Evolutionary conservation across 1,140 invertebrate species (phyloP).

Genomic region (Anastatus disparis): DNA sequence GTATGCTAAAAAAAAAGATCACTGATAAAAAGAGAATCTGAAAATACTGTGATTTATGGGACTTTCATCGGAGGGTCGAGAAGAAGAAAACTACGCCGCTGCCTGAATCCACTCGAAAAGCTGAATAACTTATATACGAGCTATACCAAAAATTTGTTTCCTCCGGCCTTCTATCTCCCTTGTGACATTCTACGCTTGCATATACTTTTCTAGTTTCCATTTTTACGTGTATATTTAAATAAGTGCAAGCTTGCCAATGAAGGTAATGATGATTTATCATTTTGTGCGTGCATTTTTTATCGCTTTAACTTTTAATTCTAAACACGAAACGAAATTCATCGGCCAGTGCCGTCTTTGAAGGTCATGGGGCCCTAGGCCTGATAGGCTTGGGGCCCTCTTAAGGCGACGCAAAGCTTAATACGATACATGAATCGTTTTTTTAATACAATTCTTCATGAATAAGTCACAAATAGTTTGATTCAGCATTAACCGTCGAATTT

Average conservation of each 20-base stretch:
- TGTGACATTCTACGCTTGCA: background rate
- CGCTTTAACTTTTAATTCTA: too few species aligned
- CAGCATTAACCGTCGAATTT: too few species aligned
- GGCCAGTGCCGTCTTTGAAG: too few species aligned
- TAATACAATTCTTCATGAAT: too few species aligned
- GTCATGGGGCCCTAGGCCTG: too few species aligned
- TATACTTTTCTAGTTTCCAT: background rate
- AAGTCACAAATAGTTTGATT: too few species aligned
- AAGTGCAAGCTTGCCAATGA: background rate
- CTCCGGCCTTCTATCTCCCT: background rate
- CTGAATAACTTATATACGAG: slow-evolving; percentile 55
- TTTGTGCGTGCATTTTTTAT: too few species aligned
- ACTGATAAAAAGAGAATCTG: slow-evolving; percentile 64
- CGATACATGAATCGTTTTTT: too few species aligned
- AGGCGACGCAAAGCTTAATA: too few species aligned
- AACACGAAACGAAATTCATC: too few species aligned
- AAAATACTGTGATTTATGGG: slow-evolving; percentile 64
- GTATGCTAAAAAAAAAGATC: slow-evolving; percentile 50
- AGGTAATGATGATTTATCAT: background rate
- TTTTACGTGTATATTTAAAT: background rate
- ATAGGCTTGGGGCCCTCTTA: too few species aligned
- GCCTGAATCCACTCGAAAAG: slow-evolving; percentile 47
- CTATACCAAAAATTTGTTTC: background rate
- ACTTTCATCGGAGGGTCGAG: slow-evolving; percentile 47
- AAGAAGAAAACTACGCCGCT: background rate